A percentile compares a stretch with the other conserved stretches of the same genome.
Evolutionary conservation across 2,888 invertebrate species (phyloP).

Genomic region (Xiphydria camelus): DNA sequence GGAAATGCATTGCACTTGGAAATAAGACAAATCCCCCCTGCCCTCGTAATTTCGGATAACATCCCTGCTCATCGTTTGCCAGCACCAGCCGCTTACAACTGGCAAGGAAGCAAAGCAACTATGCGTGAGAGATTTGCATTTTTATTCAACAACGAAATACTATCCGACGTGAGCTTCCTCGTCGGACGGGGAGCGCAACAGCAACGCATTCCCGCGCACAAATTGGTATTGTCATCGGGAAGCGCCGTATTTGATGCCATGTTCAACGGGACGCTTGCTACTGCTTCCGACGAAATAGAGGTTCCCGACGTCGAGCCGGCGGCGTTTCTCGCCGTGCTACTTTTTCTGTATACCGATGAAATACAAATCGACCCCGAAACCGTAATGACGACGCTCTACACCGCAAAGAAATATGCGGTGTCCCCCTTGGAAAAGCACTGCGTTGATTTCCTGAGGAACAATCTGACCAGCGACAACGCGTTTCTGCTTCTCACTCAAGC

Average conservation of each 20-base stretch:
- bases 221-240: slow-evolving; percentile 78
- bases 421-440: slow-evolving; percentile 81
- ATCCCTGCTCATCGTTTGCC: not conserved
- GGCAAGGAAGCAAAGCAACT: slow-evolving; percentile 76
- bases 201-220: slow-evolving; percentile 77
- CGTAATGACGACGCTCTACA: slow-evolving; percentile 84
- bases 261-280: slow-evolving; percentile 78
- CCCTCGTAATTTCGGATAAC: slow-evolving; percentile 16
- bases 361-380: slow-evolving; percentile 82
- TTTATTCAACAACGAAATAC: slow-evolving; percentile 67
- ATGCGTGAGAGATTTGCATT: slow-evolving; percentile 76
- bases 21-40: slow-evolving; percentile 34
- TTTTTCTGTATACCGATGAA: slow-evolving; percentile 79
- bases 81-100: slow-evolving; percentile 59
- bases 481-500: slow-evolving; percentile 80
- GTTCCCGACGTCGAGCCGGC: slow-evolving; percentile 83
- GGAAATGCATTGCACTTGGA: slow-evolving; percentile 38
- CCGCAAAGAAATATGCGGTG: slow-evolving; percentile 86
- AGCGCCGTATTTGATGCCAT: slow-evolving; percentile 86
- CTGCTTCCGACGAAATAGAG: slow-evolving; percentile 72
- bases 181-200: slow-evolving; percentile 73
- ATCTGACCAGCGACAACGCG: slow-evolving; percentile 81
- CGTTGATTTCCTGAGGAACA: slow-evolving; percentile 75
- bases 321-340: slow-evolving; percentile 75
- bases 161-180: slow-evolving; percentile 77